A percentile compares a stretch with the other conserved stretches of the same genome.
Evolutionary conservation across 2,888 invertebrate species (phyloP).

Genomic region (Amblyteles armatorius): DNA sequence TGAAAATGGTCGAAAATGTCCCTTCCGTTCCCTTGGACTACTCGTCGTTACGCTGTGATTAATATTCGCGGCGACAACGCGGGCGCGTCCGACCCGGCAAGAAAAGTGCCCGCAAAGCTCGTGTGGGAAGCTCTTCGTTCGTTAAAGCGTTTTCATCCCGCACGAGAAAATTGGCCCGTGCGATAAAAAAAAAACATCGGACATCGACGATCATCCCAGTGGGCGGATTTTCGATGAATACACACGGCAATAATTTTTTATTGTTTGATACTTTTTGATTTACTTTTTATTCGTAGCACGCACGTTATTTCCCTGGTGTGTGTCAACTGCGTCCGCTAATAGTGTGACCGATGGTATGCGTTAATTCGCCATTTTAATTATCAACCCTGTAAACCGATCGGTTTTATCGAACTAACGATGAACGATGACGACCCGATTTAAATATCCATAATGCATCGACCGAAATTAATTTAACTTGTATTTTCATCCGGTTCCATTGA

Average conservation of each 20-base stretch:
- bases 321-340: background rate
- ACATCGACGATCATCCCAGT: no score
- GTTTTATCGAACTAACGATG: background rate
- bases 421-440: background rate
- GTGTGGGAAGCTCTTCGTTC: background rate
- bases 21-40: conserved; percentile 27
- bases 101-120: conserved; percentile 25
- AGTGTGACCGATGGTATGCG: background rate
- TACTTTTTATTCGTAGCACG: background rate
- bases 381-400: background rate
- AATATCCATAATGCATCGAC: background rate
- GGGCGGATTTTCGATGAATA: no score
- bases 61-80: conserved; percentile 22
- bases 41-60: conserved; percentile 34
- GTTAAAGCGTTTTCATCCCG: no score
- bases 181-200: no score
- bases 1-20: conserved; percentile 49
- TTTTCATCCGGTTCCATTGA: conserved; percentile 19
- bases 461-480: conserved; percentile 15
- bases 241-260: no score
- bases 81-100: background rate
- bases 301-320: background rate
- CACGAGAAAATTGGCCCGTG: no score
- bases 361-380: background rate
- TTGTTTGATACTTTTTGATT: no score